Base-by-base conservation (phyloP, 1,140 invertebrate genomes). In the Drosophila lowei region DNA sequence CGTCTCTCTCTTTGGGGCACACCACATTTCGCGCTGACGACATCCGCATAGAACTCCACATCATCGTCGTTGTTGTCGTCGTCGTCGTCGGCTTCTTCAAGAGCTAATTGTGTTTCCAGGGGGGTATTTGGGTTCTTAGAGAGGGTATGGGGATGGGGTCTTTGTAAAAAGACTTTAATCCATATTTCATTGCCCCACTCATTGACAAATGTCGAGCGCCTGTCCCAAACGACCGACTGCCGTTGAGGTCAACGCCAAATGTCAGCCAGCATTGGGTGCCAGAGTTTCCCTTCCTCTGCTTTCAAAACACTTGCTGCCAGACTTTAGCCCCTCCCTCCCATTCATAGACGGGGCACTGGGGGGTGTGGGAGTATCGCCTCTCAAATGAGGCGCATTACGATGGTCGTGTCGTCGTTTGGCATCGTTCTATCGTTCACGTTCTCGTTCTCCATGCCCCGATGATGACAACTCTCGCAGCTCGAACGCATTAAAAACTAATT, bases 401-500 rank as follows among this genome's bases (percentile, higher is more conserved):
- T 58, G 41, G 42, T 28, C 34, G 34, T 13, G 34, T 38, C 34
- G 11, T 38, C 34, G 34, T 38, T 11, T 38, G 34, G 34, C 48
- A 23, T 43, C 55, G 2, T n/a, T 18, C 16, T 52, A n/a, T n/a
- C 46, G n/a, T 16, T 49, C 21, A 5, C 23, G 15, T 11, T 30
- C 23, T 16, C 38, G 6, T 7, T 28, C 9, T 34, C 13, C 2
- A n/a, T 21, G 13, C 11, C 43, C 11, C 41, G 4, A 25, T 63
- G 43, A 16, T 60, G 30, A 60, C 63, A 60, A 13, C 34, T 43
- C 25, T 2, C 41, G 15, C 34, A 55, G 28, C 44, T 47, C 62
- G 53, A 68, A 76, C 41, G 34, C 77, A 75, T 75, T 64, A 63
- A 81, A 78, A 71, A 76, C 66, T 72, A 84, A 84, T 84, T 79